phyloP scores from a whole-genome alignment of 2,113 vertebrate genomes.

The Thalassarche chlororhynchos region DNA sequence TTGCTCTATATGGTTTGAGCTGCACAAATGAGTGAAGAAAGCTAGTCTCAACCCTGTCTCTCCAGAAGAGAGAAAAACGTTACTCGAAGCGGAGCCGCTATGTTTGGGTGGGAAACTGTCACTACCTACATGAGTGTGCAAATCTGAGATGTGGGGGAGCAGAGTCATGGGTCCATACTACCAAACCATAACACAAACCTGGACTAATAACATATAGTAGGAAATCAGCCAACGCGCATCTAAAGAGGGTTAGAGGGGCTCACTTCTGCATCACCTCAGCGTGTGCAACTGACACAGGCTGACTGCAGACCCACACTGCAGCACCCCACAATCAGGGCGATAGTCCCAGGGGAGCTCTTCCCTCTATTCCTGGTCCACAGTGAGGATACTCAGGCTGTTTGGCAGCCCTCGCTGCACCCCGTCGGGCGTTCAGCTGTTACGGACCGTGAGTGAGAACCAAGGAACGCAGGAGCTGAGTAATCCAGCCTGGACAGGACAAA shows the following conservation, averaged over 20 bases:
- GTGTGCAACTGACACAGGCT: background rate
- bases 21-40: background rate
- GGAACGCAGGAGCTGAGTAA: rapidly evolving
- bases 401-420: background rate
- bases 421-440: background rate
- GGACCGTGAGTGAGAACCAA: rapidly evolving
- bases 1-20: background rate
- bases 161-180: background rate
- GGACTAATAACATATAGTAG: background rate
- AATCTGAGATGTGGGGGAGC: background rate
- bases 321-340: background rate
- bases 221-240: background rate
- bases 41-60: background rate
- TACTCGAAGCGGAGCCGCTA: rapidly evolving
- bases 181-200: no score
- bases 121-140: rapidly evolving
- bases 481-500: background rate
- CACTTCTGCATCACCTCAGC: background rate
- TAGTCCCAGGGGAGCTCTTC: background rate
- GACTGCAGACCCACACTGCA: background rate
- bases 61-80: background rate
- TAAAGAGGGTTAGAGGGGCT: background rate
- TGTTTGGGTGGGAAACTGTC: background rate
- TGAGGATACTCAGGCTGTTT: background rate
- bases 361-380: background rate